Evolutionary conservation across 2,113 vertebrate species (phyloP).

Genomic region (Elgaria multicarinata): DNA sequence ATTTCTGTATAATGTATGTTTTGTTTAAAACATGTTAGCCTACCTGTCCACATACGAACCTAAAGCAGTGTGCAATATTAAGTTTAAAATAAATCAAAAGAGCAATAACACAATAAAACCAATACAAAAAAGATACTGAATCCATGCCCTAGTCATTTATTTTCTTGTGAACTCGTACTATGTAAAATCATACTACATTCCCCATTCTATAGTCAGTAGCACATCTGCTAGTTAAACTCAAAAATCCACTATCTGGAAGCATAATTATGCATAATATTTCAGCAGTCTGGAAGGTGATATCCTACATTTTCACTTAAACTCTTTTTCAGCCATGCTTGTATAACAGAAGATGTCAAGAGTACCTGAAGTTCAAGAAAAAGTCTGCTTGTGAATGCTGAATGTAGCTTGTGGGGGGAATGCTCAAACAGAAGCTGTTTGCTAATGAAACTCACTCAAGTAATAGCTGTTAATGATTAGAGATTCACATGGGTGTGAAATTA

Average conservation of each 20-base stretch:
- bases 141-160: neutral
- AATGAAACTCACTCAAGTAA: neutral
- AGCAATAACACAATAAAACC: neutral
- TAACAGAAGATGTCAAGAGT: neutral
- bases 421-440: neutral
- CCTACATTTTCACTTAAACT: neutral
- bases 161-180: neutral
- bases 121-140: neutral
- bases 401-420: neutral
- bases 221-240: neutral
- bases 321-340: neutral
- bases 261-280: neutral
- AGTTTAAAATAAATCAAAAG: neutral
- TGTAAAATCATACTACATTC: neutral
- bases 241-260: neutral
- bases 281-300: neutral
- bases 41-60: neutral
- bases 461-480: conserved; percentile 9
- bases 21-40: neutral
- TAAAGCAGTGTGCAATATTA: neutral
- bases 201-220: neutral
- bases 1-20: neutral
- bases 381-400: neutral
- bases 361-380: neutral
- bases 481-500: neutral